phyloP scores from a whole-genome alignment of 2,797 vertebrate genomes.

The Sphenodon punctatus region DNA sequence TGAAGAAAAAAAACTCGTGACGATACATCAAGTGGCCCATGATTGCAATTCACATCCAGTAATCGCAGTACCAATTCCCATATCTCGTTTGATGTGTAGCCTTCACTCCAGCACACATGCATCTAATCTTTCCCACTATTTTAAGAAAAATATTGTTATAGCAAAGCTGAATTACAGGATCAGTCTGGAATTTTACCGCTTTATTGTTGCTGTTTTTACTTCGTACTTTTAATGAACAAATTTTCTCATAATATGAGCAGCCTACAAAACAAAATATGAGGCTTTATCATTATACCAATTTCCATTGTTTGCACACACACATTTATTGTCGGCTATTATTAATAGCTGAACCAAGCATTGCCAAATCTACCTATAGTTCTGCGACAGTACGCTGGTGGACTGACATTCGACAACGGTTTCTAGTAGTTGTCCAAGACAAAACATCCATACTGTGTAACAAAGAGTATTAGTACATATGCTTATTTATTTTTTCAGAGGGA shows the following conservation, averaged over 20 bases:
- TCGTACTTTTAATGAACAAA: neutral
- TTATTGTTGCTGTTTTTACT: rapidly evolving
- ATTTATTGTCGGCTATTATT: neutral
- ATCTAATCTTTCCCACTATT: neutral
- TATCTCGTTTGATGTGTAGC: neutral
- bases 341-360: neutral
- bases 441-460: neutral
- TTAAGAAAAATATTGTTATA: neutral
- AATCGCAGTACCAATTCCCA: neutral
- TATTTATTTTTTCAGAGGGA: neutral
- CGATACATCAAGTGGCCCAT: neutral
- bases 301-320: neutral
- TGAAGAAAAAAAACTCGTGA: too few relatives aligned
- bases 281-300: neutral
- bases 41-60: neutral
- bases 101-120: rapidly evolving
- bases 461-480: neutral
- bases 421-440: neutral
- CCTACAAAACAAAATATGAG: too few relatives aligned
- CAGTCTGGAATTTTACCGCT: neutral
- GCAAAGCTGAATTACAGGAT: neutral
- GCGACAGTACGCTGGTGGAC: neutral
- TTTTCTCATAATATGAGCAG: neutral
- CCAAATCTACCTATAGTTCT: neutral
- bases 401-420: neutral